These are phyloP conservation scores for Heliconius hortense DNA, from an alignment of 2,888 invertebrate genomes.

Conservation along the genomic window DNA sequence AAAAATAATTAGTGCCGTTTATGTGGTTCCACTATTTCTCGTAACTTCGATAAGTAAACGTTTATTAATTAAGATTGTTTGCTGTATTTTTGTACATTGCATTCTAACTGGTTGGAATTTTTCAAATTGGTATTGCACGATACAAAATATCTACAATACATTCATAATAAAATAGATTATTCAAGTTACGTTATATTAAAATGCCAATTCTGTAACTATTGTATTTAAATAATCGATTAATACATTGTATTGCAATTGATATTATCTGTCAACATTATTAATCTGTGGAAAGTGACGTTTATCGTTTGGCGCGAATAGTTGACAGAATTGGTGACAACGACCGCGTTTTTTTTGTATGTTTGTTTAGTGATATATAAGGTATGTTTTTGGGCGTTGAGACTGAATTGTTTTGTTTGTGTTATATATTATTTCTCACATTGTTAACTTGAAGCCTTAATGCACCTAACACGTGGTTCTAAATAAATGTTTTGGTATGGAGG, in stretches of 20 bases:
- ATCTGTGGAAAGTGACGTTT: slow-evolving; percentile 33
- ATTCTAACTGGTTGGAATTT: slow-evolving; percentile 38
- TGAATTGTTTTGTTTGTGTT: slow-evolving; percentile 82
- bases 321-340: slow-evolving; percentile 45
- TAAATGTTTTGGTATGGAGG: slow-evolving; percentile 37
- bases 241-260: slow-evolving; percentile 26
- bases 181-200: slow-evolving; percentile 29
- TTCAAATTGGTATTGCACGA: slow-evolving; percentile 31
- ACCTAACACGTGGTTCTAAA: slow-evolving; percentile 39
- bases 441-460: slow-evolving; percentile 59
- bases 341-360: slow-evolving; percentile 46
- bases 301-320: slow-evolving; percentile 38
- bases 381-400: slow-evolving; percentile 79
- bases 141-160: slow-evolving; percentile 30
- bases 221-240: slow-evolving; percentile 32
- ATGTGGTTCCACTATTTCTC: slow-evolving; percentile 58
- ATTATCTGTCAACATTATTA: slow-evolving; percentile 33
- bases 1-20: slow-evolving; percentile 62
- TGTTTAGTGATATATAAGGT: slow-evolving; percentile 68
- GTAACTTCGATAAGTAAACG: slow-evolving; percentile 50
- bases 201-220: slow-evolving; percentile 42
- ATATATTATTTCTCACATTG: slow-evolving; percentile 76
- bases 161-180: slow-evolving; percentile 26
- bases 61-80: slow-evolving; percentile 58
- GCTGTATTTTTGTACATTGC: slow-evolving; percentile 73